Base-by-base conservation (phyloP, 2,888 invertebrate genomes). In the Argyra leucocephala region DNA sequence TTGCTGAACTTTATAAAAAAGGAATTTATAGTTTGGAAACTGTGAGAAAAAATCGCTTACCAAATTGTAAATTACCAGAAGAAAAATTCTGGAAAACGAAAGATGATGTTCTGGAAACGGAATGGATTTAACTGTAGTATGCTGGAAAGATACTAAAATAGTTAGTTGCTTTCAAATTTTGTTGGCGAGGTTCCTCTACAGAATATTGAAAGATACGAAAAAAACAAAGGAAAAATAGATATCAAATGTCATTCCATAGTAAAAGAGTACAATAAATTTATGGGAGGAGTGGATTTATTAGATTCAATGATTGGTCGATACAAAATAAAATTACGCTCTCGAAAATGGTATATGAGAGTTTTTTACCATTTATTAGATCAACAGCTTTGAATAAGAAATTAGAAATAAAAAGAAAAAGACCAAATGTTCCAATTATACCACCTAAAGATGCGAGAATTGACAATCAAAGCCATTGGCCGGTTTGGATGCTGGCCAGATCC, bases 291-390 rank as follows among this genome's bases (percentile, higher is more conserved):
- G 23, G 68, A 65, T 24, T 61, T 68, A 18, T 36, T 68, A 48
- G 68, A 69, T 58, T 66, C 65, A 36, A 63, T 68, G 15, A 69
- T 69, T 63, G 68, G 65, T 23, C 57, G 63, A 22, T 66, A 66
- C 24, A 66, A 67, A 63, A 67, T 67, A 64, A 57, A 59, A 37
- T 21, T 68, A 63, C 60, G 63, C 26, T 67, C 68, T 57, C 66
- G 66, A 64, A 65, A 66, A 18, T 67, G 62, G 66, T 65, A 60
- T 21, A 63, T 66, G 36, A 57, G 66, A 9, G 15, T 64, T 31
- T 66, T 69, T 63, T 66, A 65, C 23, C 65, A 65, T 58, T 67
- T 64, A 61, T 62, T 67, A 12, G 66, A 69, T 58, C 26, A 26
- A 26, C 26, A 26, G 4, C 4, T 26, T 26, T 26, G 7, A 26